Evolutionary conservation across 2,113 vertebrate species (phyloP), one percentile per base, ranked within the genome.

Genomic region (Lepus americanus): DNA sequence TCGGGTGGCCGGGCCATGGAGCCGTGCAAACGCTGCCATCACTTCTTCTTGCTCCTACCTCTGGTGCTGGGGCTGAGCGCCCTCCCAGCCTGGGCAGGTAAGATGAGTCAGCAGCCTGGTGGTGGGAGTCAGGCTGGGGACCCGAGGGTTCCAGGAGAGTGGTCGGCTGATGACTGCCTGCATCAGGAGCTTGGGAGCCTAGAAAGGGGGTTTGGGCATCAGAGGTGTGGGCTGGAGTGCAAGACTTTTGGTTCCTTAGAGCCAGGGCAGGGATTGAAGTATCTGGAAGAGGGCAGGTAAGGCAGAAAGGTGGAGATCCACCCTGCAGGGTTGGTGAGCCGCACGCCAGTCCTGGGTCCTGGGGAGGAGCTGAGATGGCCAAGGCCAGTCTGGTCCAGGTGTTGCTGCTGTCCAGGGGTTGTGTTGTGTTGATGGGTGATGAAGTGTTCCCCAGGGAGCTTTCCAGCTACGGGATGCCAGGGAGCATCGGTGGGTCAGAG

Each of bases 41-140:
- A 66, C 74, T 92, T 97, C 23, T 73, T 97, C 25, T 82, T 97
- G 73, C 87, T 97, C 4, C 59, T 96, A 33, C 95, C 90, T 22
- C 90, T 97, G 92, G 44, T 97, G 88, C 92, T 97, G 92, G 96
- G 78, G 85, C 87, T 97, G 88, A 96, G 95, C 55, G 9, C 69
- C 17, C 69, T 74, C 78, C 95, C 23, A 1, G 74, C 85, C 86
- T 63, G 92, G 90, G 96, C 97, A 97, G 97, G 97, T 97, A 96
- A 96, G 97, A 70, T 77, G 29, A 92, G 36, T 44, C 33, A 29
- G 0, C 27, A 10, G 2, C 6, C 69, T 70, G 19, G 29, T 73
- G 2, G 7, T 29, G 7, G 3, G 22, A 78, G 69, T 61, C 53
- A 22, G 44, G 73, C 53, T 33, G 61, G 51, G 49, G 89, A 55